Base-by-base conservation (phyloP, 1,140 invertebrate genomes). In the Drosophila dunni region DNA sequence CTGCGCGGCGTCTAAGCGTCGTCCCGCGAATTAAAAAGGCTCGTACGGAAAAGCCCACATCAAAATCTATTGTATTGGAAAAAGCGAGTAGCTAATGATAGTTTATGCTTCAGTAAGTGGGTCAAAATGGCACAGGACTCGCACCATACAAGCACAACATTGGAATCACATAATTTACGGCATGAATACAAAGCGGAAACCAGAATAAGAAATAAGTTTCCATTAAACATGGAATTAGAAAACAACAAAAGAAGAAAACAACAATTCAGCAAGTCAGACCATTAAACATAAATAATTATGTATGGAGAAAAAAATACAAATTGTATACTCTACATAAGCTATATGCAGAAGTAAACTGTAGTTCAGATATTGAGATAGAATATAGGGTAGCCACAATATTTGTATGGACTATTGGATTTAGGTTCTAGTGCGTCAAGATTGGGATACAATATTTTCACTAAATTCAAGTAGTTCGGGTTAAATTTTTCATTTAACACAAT, bases 51-150 rank as follows among this genome's bases (percentile, higher is more conserved):
- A 51, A 69, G 38, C 29, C 50, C 44, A n/a, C 42, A 7, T 13
- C 15, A 62, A 50, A 33, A 45, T 24, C 56, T 44, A 68, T 68
- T 68, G 56, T 68, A 46, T 48, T 15, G 46, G 7, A 36, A 8
- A 38, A 58, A 61, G 58, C 29, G 20, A 45, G 33, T 38, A 10
- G 40, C 53, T 85, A 82, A 85, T 85, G 75, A 79, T 88, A 70
- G 75, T 85, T 85, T 85, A 85, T 81, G 71, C 15, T 20, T 11
- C 61, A 15, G 42, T 88, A 88, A 85, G 71, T 88, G 82, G 82
- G 83, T 79, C 83, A 79, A 54, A 82, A 82, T 76, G 67, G 62
- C 66, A 57, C 45, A 79, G 64, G 70, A 76, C 75, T 63, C 70
- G 13, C 70, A 54, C 65, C 24, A 29, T 6, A 29, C 24, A 44